Evolutionary conservation across 1,140 invertebrate species (phyloP), one percentile per base, ranked within the genome.

Genomic region (Macrosteles quadrilineatus): DNA sequence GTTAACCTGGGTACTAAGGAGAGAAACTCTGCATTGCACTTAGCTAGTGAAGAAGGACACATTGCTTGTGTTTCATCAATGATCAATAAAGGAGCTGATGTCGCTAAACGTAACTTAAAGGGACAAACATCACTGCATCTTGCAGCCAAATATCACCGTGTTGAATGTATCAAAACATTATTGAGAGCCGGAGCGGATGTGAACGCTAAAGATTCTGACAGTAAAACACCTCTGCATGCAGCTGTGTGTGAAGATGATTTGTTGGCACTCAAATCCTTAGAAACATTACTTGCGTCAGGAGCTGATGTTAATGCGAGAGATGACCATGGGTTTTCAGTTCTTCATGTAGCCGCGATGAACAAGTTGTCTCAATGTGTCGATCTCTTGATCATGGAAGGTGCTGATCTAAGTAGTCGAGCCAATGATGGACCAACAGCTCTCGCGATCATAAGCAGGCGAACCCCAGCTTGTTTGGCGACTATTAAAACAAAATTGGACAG

Each of bases 321-420:
- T 75, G 89, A 91, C 70, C 95, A 94, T 75, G 94, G 94, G 0
- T 95, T 95, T 77, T 94, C 93, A 0, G 91, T 94, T 0, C 81
- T 97, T 17, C 95, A 96, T 77, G 85, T 96, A 50, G 93, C 93
- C 3, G 92, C 94, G 3, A 78, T 93, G 0, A 93, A 94, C 77
- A 91, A 93, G 31, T 80, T 93, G n/a, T 91, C 91, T 0, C 88
- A 90, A 72, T 93, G 91, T 75, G 92, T 94, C 0, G 89, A 94
- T 77, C 85, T 92, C 43, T 80, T 97, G 29, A 89, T 96, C 23
- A 89, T 89, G 76, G 86, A 92, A 76, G 93, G 93, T 1, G 92
- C 93, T 57, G 90, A 95, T 81, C 87, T 96, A 0, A 94, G 90
- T 6, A 90, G 91, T 0, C 87, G 88, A 75, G 94, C 91, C 3